These are phyloP conservation scores for Sesamia nonagrioides DNA, from an alignment of 1,140 invertebrate species.

Conservation along the genomic window DNA sequence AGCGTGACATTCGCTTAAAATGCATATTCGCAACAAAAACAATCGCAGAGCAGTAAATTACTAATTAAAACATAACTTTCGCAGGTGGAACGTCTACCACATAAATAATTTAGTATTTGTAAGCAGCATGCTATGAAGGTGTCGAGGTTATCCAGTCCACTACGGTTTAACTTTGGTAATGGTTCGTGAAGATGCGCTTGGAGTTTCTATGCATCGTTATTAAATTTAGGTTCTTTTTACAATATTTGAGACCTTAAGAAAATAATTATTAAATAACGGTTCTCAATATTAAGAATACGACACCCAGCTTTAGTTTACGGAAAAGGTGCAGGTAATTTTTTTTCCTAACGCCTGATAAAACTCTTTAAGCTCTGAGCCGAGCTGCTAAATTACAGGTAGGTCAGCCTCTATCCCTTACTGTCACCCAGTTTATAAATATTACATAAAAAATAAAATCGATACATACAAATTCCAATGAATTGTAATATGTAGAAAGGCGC, in stretches of 20 bases:
- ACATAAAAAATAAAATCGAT: not conserved
- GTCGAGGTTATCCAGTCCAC: not conserved
- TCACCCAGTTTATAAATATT: no score
- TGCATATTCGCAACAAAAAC: constrained; percentile 53
- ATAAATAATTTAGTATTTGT: constrained; percentile 44
- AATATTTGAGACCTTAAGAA: no score
- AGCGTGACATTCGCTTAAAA: constrained; percentile 39
- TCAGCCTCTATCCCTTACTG: no score
- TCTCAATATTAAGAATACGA: no score
- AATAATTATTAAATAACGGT: no score
- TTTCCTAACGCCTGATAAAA: not conserved
- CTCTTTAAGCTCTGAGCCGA: not conserved
- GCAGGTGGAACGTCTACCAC: constrained; percentile 50
- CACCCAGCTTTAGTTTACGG: no score
- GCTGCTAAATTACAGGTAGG: no score
- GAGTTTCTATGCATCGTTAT: not conserved
- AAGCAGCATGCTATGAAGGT: not conserved
- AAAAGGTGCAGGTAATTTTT: not conserved
- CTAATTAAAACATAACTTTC: constrained; percentile 63
- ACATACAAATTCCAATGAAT: constrained; percentile 12
- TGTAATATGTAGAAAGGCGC: not conserved
- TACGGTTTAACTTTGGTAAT: not conserved
- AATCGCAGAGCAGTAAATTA: constrained; percentile 66
- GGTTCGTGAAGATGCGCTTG: not conserved
- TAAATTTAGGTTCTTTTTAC: no score